Evolutionary conservation across 2,888 invertebrate genomes (phyloP), one percentile per base, ranked within the genome.

Genomic region (Theodoxus fluviatilis): DNA sequence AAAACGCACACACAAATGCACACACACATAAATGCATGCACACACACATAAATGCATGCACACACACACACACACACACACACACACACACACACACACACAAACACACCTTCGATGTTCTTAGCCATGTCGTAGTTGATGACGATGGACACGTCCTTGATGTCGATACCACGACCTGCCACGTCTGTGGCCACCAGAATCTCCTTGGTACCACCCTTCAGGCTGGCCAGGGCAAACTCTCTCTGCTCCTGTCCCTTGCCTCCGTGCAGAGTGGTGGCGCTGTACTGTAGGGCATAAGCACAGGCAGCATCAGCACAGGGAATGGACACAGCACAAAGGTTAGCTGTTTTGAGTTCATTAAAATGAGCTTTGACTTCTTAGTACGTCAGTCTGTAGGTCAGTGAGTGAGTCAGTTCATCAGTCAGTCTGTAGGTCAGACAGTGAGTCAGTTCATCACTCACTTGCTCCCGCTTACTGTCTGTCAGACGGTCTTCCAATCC

Each of bases 101-200:
- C 57, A 22, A 15, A 64, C 64, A 35, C 40, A 72, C 74, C 74
- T 90, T 99, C 99, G 83, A 99, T 98, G 25, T 93, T 92, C 88
- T 99, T 99, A 0, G 99, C 98, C 99, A 99, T 99, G 86, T 99
- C 99, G 83, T 99, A 99, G 88, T 99, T 99, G 81, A 99, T 95
- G 75, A 99, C 99, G 89, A 99, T 91, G 7, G 98, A 96, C 2
- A 99, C 99, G 87, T 99, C 98, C 87, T 99, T 98, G 86, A 99
- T 98, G 86, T 99, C 99, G 79, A 99, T 99, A 94, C 99, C 99
- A 91, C 99, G 94, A 79, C 99, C 99, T 78, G 99, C 99, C 0
- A 99, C 99, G 88, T 99, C 98, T 0, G 99, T 99, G 0, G 99
- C 99, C 52, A 99, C 99, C 79, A 99, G 89, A 84, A 99, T 99